These are phyloP conservation scores for Silurus meridionalis DNA, from an alignment of 2,113 vertebrate species.

Conservation along the genomic window DNA sequence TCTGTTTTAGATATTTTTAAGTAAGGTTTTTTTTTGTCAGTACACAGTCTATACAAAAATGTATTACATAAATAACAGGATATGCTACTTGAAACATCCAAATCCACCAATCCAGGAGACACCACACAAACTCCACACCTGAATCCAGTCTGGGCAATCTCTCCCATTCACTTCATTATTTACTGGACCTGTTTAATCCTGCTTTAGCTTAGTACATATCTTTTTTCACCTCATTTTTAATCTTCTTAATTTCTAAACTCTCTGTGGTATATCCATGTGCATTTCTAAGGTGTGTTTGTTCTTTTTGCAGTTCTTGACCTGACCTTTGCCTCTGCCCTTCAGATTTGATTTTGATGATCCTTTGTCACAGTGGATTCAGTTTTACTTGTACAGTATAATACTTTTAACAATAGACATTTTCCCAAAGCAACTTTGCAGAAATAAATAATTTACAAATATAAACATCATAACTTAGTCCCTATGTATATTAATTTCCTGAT, in stretches of 20 bases:
- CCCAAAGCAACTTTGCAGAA: too few species aligned
- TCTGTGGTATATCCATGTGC: not conserved
- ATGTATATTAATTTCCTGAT: too few species aligned
- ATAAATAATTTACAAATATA: too few species aligned
- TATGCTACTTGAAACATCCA: not conserved
- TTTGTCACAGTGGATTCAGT: not conserved
- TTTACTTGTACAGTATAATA: too few species aligned
- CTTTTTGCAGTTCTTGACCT: not conserved
- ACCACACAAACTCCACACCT: not conserved
- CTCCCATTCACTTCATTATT: not conserved
- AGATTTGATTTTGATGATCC: slow-evolving; percentile 11
- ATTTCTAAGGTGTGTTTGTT: not conserved
- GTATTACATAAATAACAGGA: not conserved
- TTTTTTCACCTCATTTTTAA: not conserved
- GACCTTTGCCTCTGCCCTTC: not conserved
- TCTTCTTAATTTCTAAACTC: not conserved
- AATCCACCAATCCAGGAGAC: not conserved
- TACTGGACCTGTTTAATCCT: not conserved
- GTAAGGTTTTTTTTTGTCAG: not conserved
- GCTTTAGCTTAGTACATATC: not conserved
- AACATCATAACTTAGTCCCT: too few species aligned
- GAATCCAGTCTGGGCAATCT: not conserved
- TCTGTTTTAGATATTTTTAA: too few species aligned
- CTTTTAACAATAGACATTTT: too few species aligned
- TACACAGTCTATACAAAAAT: not conserved